These are phyloP conservation scores for Eulithis prunata DNA, from an alignment of 2,888 invertebrate species.

Conservation along the genomic window DNA sequence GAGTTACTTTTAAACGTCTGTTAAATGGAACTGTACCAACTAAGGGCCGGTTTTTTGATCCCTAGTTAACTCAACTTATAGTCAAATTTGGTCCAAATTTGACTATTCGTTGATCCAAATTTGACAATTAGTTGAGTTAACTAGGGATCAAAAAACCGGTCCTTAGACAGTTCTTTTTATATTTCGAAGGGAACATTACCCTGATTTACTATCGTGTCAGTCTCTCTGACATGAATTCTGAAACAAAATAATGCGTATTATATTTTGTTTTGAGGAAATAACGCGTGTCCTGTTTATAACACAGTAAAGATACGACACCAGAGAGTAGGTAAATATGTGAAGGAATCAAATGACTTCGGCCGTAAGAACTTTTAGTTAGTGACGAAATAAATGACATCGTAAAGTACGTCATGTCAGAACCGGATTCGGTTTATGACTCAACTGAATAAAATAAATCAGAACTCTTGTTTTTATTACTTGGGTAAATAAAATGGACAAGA, in stretches of 20 bases:
- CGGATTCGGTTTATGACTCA: constrained; percentile 23
- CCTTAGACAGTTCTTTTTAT: constrained; percentile 2
- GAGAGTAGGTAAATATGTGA: constrained; percentile 9
- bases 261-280: constrained; percentile 52
- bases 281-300: constrained; percentile 52
- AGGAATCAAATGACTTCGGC: background rate
- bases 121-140: too few relatives aligned
- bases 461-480: constrained; percentile 2
- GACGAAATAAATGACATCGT: constrained; percentile 10
- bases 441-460: constrained; percentile 19
- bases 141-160: too few relatives aligned
- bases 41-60: too few relatives aligned
- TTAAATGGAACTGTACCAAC: background rate
- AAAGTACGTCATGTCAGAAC: constrained; percentile 16
- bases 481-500: background rate
- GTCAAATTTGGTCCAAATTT: too few relatives aligned
- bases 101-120: too few relatives aligned
- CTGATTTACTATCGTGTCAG: constrained; percentile 17
- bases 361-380: constrained; percentile 6
- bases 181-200: constrained; percentile 9
- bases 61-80: too few relatives aligned
- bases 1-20: too few relatives aligned
- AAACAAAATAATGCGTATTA: constrained; percentile 33
- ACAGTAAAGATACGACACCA: constrained; percentile 22
- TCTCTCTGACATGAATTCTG: constrained; percentile 54